Evolutionary conservation across 2,888 invertebrate species (phyloP), one percentile per base, ranked within the genome.

Genomic region (Yponomeuta malinellus): DNA sequence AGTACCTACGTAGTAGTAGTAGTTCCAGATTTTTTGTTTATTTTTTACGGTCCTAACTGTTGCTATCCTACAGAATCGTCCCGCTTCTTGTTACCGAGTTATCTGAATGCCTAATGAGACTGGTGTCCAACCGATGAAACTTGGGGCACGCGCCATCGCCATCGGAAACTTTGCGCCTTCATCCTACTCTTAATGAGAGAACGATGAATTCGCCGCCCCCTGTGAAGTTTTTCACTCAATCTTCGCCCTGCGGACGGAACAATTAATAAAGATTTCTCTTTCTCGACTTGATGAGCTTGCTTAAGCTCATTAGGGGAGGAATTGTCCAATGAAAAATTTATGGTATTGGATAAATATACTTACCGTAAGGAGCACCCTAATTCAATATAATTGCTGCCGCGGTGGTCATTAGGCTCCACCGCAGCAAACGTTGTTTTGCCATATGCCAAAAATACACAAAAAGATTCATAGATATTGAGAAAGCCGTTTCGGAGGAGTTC

Each of bases 71-170:
- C 52, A 59, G 52, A 59, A 59, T 59, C 52, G 5, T 4, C 75
- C 78, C 73, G 74, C 75, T 77, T 80, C 81, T 86, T 83, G 83
- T 85, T 84, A 83, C 76, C 73, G 75, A 87, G 78, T 85, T 83
- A 80, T 81, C 78, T 79, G 81, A 82, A 83, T 83, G 77, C 80
- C 80, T 86, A 84, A 87, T 84, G 83, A 85, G 77, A 77, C 74
- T 74, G 72, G 64, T 29, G 52, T 59, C 52, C 52, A 15, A 59
- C 52, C 15, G 52, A 59, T 15, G 52, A 59, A 59, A 59, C 52
- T 59, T 59, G 52, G 52, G 12, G 15, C 52, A 59, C 52, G 52
- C 52, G 52, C 52, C 52, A 59, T 59, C 52, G 15, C 52, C 52
- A 59, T 64, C 64, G 64, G 64, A 23, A 63, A 68, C 33, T 31